Evolutionary conservation across 2,888 invertebrate species (phyloP).

Genomic region (Leptura quadrifasciata): DNA sequence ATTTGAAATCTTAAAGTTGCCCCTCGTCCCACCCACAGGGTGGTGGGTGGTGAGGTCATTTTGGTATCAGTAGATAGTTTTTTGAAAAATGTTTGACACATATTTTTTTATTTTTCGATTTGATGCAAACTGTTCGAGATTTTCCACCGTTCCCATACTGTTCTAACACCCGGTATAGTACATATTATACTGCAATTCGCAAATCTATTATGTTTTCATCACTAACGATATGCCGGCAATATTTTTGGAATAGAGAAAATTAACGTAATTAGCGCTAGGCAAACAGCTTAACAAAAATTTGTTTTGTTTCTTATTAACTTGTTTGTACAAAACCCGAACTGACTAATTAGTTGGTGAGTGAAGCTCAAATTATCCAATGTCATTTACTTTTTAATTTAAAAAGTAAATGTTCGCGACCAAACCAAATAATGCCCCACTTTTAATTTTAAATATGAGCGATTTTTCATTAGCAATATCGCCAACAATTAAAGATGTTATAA

Average conservation of each 20-base stretch:
- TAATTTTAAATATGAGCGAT: background rate
- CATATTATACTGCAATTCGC: no score
- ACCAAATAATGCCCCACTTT: background rate
- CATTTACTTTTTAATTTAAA: background rate
- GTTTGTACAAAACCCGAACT: background rate
- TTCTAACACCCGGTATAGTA: no score
- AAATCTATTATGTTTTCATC: no score
- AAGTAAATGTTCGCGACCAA: background rate
- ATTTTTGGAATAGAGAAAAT: background rate
- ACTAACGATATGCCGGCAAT: background rate
- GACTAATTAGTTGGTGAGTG: background rate
- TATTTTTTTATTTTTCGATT: no score
- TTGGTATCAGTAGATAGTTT: no score
- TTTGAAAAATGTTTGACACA: no score
- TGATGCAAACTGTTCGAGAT: no score
- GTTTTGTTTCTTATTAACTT: constrained; percentile 4
- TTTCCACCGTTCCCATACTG: no score
- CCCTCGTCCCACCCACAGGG: no score
- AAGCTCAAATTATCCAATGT: background rate
- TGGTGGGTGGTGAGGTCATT: no score
- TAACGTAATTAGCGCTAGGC: background rate
- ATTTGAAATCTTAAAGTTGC: no score
- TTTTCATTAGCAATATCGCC: constrained; percentile 24
- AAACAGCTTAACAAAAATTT: background rate
- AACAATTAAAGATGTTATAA: constrained; percentile 29